Conservation (phyloP, 2,888 invertebrate species). For the Rhagium mordax region DNA sequence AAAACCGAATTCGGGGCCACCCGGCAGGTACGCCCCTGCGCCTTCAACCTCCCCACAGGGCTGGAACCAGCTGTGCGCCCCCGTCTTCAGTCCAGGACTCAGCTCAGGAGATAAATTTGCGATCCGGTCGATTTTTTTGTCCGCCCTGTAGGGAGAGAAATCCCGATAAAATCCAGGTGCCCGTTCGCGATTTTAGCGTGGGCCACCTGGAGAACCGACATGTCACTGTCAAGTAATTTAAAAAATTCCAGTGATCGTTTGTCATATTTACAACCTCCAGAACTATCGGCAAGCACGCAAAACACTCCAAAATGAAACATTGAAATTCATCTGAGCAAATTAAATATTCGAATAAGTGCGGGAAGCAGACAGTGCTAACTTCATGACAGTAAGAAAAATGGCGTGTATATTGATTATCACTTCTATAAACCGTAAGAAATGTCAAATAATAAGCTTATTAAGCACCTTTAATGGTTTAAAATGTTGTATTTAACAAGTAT, state of each 20-base stretch:
- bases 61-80: no score
- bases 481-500: conserved; percentile 52
- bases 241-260: conserved; percentile 26
- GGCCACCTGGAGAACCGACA: background rate
- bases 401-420: conserved; percentile 67
- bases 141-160: background rate
- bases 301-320: conserved; percentile 2
- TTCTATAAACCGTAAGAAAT: conserved; percentile 67
- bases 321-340: background rate
- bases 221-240: conserved; percentile 18
- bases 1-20: no score
- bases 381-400: conserved; percentile 64
- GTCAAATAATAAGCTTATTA: conserved; percentile 57
- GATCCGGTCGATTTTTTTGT: no score
- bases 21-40: no score
- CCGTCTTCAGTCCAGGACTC: no score
- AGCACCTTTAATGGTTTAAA: conserved; percentile 55
- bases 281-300: background rate
- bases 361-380: conserved; percentile 50
- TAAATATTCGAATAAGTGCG: conserved; percentile 47
- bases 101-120: no score
- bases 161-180: conserved; percentile 11
- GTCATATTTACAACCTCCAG: conserved; percentile 22
- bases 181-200: background rate
- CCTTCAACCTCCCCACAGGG: no score